Base-by-base conservation (phyloP, 2,113 vertebrate species). In the Tamias sibiricus region DNA sequence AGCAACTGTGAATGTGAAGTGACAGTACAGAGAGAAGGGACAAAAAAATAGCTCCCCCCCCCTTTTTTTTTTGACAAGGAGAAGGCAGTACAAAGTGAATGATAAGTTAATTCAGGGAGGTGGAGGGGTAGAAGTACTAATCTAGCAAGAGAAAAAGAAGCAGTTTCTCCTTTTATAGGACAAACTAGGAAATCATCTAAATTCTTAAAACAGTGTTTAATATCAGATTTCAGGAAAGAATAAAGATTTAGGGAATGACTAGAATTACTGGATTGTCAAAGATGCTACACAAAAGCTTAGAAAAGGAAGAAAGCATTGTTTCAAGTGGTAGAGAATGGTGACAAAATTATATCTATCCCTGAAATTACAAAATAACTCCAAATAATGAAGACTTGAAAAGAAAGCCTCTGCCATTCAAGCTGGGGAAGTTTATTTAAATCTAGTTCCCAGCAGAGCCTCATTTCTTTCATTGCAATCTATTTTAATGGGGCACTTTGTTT, bases 1-100 rank as follows among this genome's bases (percentile, higher is more conserved):
- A 98, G 98, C 98, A 99, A 99, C 98, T 98, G 98, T 98, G 98
- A 98, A 98, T 98, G 97, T 98, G 97, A 98, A 98, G 97, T 98
- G 98, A 98, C 98, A 98, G 98, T 98, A 97, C 69, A 98, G 98
- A 98, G 98, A 95, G 98, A 98, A 97, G 96, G 94, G 92, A 97
- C 95, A 96, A 22, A 94, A 98, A 98, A 98, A 37, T 16, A 64
- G 19, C 49, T 62, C 20, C 8, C 8, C 20, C 4, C 20, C 47
- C 81, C 22, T 52, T 94, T 81, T 95, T 82, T 75, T 97, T 91
- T 97, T 92, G 69, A 97, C 88, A 96, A 90, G 87, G 89, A 98
- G 97, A 96, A 95, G 69, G 81, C 88, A 97, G 97, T 97, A 96
- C 92, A 95, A 98, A 97, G 93, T 96, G 95, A 92, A 95, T 76